These are phyloP conservation scores for Arrhamphus sclerolepis DNA, from an alignment of 2,797 vertebrate genomes.

Conservation along the genomic window DNA sequence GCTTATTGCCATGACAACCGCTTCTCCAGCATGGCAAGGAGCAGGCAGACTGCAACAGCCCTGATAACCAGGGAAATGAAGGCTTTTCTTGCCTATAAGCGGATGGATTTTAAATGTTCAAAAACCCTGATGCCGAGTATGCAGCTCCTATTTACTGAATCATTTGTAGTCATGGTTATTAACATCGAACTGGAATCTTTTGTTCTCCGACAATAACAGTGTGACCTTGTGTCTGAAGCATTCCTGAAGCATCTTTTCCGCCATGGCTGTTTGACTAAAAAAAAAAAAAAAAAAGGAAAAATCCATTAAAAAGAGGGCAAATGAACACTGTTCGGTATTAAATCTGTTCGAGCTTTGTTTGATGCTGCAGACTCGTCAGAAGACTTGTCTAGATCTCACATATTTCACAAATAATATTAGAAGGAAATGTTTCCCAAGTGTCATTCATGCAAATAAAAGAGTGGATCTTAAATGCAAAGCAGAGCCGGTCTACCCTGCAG, in stretches of 20 bases:
- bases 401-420: too few relatives aligned
- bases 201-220: slow-evolving; percentile 47
- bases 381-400: background rate
- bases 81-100: slow-evolving; percentile 50
- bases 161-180: slow-evolving; percentile 17
- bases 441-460: slow-evolving; percentile 23
- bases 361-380: slow-evolving; percentile 1
- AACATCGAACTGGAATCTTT: slow-evolving; percentile 43
- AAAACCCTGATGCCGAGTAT: slow-evolving; percentile 25
- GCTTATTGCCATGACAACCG: slow-evolving; percentile 81
- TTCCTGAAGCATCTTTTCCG: slow-evolving; percentile 9
- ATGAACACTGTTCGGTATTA: too few relatives aligned
- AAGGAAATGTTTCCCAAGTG: too few relatives aligned
- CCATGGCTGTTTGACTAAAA: slow-evolving; percentile 2
- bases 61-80: slow-evolving; percentile 53
- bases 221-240: slow-evolving; percentile 51
- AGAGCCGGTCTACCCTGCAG: slow-evolving; percentile 38
- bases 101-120: slow-evolving; percentile 39
- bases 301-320: too few relatives aligned
- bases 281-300: background rate
- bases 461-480: slow-evolving; percentile 48
- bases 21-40: slow-evolving; percentile 70
- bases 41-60: slow-evolving; percentile 56
- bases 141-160: slow-evolving; percentile 24
- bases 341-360: background rate